phyloP scores from a whole-genome alignment of 2,113 vertebrate species.

The Melanostigma gelatinosum region DNA sequence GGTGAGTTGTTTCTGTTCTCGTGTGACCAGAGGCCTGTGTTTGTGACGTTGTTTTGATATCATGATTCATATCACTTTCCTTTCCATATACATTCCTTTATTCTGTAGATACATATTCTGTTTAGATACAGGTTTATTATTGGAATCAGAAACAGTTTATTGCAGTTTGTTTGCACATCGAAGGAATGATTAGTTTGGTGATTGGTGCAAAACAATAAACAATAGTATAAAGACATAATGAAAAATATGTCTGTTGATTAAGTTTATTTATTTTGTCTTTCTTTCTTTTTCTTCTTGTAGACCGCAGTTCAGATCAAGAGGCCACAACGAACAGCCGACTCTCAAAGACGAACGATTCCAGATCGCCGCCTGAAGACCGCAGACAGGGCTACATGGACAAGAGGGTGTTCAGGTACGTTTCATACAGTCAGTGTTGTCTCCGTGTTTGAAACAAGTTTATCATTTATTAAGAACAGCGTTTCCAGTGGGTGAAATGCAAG shows the following conservation, averaged over 20 bases:
- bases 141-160: neutral
- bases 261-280: neutral
- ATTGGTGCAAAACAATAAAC: neutral
- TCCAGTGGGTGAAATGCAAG: neutral
- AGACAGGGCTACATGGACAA: conserved; percentile 64
- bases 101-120: too few relatives aligned
- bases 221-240: neutral
- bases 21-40: too few relatives aligned
- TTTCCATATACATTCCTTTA: neutral
- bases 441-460: neutral
- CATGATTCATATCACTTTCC: neutral
- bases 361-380: conserved; percentile 54
- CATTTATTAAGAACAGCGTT: neutral
- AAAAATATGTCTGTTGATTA: neutral
- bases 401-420: conserved; percentile 56
- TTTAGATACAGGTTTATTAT: neutral
- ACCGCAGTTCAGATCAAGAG: conserved; percentile 56
- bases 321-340: conserved; percentile 54
- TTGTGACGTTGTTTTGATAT: neutral
- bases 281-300: conserved; percentile 30
- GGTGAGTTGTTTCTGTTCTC: conserved; percentile 34
- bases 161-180: neutral
- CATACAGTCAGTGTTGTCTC: neutral
- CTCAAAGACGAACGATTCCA: conserved; percentile 55
- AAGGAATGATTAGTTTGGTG: neutral